Evolutionary conservation across 2,888 invertebrate species (phyloP).

Genomic region (Mechanitis mazaeus): DNA sequence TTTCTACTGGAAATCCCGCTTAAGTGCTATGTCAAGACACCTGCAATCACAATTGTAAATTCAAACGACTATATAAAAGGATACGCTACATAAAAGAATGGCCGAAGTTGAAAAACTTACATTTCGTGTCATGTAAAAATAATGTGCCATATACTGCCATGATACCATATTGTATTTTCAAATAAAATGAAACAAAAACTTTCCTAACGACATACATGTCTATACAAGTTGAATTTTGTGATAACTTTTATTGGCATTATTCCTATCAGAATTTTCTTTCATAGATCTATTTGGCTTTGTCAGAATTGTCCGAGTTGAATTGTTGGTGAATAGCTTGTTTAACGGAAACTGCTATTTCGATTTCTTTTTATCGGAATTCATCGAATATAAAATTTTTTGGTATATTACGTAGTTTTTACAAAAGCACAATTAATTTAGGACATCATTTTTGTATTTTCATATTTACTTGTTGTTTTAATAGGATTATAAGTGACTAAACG

Average conservation of each 20-base stretch:
- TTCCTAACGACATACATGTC: slow-evolving; percentile 41
- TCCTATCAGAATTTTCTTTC: slow-evolving; percentile 56
- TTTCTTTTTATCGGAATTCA: slow-evolving; percentile 62
- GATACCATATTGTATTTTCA: slow-evolving; percentile 20
- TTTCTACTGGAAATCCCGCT: too few relatives aligned
- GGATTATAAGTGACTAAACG: too few relatives aligned
- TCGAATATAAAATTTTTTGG: slow-evolving; percentile 50
- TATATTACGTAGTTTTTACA: slow-evolving; percentile 8
- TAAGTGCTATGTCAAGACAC: too few relatives aligned
- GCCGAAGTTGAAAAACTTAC: slow-evolving; percentile 14
- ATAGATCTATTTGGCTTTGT: slow-evolving; percentile 55
- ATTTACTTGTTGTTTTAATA: too few relatives aligned
- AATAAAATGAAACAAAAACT: slow-evolving; percentile 40
- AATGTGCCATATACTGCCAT: slow-evolving; percentile 14
- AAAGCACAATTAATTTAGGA: slow-evolving; percentile 1
- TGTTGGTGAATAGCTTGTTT: slow-evolving; percentile 65
- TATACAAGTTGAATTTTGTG: slow-evolving; percentile 47
- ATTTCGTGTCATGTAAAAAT: slow-evolving; percentile 16
- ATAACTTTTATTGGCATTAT: slow-evolving; percentile 66
- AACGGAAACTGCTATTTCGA: slow-evolving; percentile 49
- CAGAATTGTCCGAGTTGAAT: slow-evolving; percentile 56
- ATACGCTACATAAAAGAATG: slow-evolving; percentile 12
- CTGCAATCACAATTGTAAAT: too few relatives aligned
- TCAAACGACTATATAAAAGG: too few relatives aligned
- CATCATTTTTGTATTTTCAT: neutral